Conservation (phyloP, 2,888 invertebrate genomes). For the Lordiphosa andalusiaca region DNA sequence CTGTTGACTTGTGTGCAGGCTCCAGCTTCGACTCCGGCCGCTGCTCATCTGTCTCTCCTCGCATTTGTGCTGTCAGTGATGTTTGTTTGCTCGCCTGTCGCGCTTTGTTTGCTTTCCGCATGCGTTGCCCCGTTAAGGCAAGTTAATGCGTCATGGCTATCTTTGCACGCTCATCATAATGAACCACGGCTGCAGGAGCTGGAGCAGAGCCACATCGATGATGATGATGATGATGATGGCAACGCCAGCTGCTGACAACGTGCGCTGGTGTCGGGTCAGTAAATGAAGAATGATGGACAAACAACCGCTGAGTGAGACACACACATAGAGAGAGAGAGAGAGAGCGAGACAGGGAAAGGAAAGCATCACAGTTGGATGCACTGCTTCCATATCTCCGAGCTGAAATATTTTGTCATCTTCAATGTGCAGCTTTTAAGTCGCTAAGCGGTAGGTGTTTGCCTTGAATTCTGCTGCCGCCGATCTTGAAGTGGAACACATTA, state of each 20-base stretch:
- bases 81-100: conserved; percentile 65
- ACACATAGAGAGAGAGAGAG: conserved; percentile 17
- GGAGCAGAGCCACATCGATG: conserved; percentile 40
- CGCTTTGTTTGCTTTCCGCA: conserved; percentile 65
- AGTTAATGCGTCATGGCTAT: conserved; percentile 69
- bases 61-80: conserved; percentile 40
- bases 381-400: conserved; percentile 6
- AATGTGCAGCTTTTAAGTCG: conserved; percentile 34
- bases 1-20: conserved; percentile 54
- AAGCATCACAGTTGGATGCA: conserved; percentile 3
- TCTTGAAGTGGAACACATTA: conserved; percentile 58
- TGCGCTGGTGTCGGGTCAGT: conserved; percentile 62
- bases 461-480: background rate
- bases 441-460: background rate
- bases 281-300: conserved; percentile 73
- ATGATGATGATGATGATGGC: conserved; percentile 32
- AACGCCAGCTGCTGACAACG: conserved; percentile 64
- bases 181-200: conserved; percentile 11
- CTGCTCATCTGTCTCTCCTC: conserved; percentile 28
- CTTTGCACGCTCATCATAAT: conserved; percentile 58
- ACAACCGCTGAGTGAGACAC: conserved; percentile 19
- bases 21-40: conserved; percentile 9
- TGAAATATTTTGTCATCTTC: conserved; percentile 65
- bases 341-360: conserved; percentile 12
- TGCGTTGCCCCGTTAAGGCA: conserved; percentile 59